Percentiles rank a stretch among this genome's conserved stretches.
These are phyloP conservation scores for Dryococelus australis DNA, from an alignment of 2,888 invertebrate species.

Conservation along the genomic window DNA sequence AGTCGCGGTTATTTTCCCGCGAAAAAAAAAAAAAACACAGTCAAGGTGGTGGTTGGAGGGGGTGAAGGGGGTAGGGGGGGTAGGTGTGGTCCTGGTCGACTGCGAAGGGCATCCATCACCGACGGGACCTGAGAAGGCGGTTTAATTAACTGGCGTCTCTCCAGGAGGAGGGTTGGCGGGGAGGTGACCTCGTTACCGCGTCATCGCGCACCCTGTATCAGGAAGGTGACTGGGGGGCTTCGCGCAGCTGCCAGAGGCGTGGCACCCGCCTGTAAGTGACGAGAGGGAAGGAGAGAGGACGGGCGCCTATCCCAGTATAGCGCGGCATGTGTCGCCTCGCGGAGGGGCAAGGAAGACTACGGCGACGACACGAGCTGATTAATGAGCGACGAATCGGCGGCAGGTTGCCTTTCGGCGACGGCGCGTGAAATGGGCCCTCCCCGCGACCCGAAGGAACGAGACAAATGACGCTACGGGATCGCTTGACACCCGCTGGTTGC, in stretches of 20 bases:
- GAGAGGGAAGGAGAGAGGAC: too few species aligned
- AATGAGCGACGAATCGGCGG: constrained; percentile 1
- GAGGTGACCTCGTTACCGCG: constrained; percentile 3
- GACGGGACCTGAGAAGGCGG: neutral
- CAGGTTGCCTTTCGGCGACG: neutral
- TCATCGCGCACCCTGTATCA: neutral
- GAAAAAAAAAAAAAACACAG: neutral
- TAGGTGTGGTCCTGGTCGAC: neutral
- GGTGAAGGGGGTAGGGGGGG: too few species aligned
- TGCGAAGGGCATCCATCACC: constrained; percentile 11
- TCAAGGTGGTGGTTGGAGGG: neutral
- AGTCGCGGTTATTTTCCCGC: neutral
- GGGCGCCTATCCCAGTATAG: too few species aligned
- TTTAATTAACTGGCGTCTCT: constrained; percentile 5
- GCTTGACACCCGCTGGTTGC: too few species aligned
- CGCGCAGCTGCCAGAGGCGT: neutral
- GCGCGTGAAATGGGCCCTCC: neutral
- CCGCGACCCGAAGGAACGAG: neutral
- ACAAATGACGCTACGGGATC: too few species aligned
- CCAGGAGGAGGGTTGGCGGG: neutral
- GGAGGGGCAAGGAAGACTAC: neutral
- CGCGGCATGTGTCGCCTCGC: neutral
- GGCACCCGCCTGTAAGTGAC: neutral
- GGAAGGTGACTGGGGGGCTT: neutral
- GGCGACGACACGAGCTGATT: neutral